Conservation (phyloP, 1,140 invertebrate species). For the Pogonomyrmex barbatus region DNA sequence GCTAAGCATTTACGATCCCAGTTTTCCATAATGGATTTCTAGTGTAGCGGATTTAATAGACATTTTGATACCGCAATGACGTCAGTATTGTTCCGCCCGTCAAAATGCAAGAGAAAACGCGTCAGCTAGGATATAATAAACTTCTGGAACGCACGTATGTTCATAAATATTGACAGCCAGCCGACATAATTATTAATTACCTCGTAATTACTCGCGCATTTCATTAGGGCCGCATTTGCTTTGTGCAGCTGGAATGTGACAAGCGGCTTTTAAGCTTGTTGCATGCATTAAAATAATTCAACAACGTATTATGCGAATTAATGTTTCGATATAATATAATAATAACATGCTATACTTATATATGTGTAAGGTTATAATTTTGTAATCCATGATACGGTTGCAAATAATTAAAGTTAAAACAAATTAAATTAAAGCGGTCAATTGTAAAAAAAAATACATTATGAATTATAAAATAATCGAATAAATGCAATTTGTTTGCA, state of each 20-base stretch:
- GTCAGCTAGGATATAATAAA: conserved; percentile 47
- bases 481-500: conserved; percentile 1
- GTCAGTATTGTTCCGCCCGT: conserved; percentile 53
- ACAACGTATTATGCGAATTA: conserved; percentile 38
- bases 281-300: conserved; percentile 50
- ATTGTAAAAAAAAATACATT: conserved; percentile 1
- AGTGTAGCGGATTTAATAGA: conserved; percentile 46
- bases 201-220: conserved; percentile 54
- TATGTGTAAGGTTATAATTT: conserved; percentile 23
- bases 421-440: conserved; percentile 32
- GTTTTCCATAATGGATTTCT: conserved; percentile 62
- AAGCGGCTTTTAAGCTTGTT: conserved; percentile 53
- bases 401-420: too few relatives aligned
- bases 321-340: conserved; percentile 44
- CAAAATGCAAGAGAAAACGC: conserved; percentile 50
- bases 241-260: conserved; percentile 43
- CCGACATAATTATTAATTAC: conserved; percentile 60
- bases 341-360: conserved; percentile 16
- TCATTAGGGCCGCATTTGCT: conserved; percentile 42
- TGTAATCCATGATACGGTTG: not conserved
- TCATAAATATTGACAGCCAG: conserved; percentile 56
- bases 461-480: conserved; percentile 24
- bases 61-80: conserved; percentile 49
- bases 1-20: conserved; percentile 43
- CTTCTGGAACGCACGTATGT: conserved; percentile 44